phyloP scores from a whole-genome alignment of 2,888 invertebrate genomes.

The Catocala fraxini region DNA sequence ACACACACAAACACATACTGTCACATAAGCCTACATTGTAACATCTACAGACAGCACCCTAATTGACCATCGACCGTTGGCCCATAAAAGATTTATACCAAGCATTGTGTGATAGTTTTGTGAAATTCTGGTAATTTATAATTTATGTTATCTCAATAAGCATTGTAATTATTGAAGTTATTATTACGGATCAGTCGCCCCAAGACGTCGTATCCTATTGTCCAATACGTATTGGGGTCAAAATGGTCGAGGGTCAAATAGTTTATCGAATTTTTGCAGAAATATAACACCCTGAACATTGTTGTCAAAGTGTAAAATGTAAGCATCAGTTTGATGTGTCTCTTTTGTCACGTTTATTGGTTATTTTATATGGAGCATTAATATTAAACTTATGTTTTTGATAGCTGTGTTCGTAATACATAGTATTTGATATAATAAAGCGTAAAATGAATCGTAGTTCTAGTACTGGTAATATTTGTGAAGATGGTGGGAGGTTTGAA shows the following conservation, averaged over 20 bases:
- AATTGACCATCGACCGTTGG: constrained; percentile 39
- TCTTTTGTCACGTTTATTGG: constrained; percentile 32
- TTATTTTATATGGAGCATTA: constrained; percentile 12
- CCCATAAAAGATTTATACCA: constrained; percentile 50
- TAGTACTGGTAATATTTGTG: no score
- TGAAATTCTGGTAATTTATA: constrained; percentile 70
- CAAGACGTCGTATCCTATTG: constrained; percentile 75
- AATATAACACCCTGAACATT: constrained; percentile 73
- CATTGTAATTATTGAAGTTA: constrained; percentile 81
- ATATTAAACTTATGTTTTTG: not conserved
- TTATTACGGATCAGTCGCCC: constrained; percentile 80
- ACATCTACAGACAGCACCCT: constrained; percentile 19
- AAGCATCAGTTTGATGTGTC: constrained; percentile 40
- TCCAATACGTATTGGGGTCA: constrained; percentile 72
- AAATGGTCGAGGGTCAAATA: constrained; percentile 80
- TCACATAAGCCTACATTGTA: constrained; percentile 11
- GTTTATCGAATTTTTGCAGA: constrained; percentile 75
- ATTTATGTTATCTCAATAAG: constrained; percentile 84
- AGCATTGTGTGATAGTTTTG: constrained; percentile 43
- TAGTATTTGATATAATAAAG: no score
- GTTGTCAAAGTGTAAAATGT: constrained; percentile 60
- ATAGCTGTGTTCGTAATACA: no score
- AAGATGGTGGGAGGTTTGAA: no score
- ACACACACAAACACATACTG: not conserved
- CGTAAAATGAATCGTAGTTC: no score